A percentile compares a stretch with the other conserved stretches of the same genome.
phyloP scores from a whole-genome alignment of 1,140 invertebrate species.

The Cydia strobilella region DNA sequence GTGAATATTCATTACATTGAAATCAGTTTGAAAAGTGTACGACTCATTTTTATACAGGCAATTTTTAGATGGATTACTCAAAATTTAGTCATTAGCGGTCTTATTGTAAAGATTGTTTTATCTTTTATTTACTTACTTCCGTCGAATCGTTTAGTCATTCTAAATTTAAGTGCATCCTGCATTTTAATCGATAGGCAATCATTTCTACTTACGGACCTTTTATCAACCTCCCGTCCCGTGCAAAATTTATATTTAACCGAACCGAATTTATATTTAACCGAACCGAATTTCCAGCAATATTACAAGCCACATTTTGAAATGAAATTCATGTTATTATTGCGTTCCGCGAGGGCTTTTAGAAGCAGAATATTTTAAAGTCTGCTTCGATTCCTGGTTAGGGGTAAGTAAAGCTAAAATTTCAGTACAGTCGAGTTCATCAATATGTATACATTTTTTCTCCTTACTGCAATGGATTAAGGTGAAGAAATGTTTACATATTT shows the following conservation, averaged over 20 bases:
- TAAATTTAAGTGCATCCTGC: neutral
- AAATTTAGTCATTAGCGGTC: too few species aligned
- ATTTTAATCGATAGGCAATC: neutral
- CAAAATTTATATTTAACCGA: neutral
- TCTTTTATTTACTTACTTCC: too few species aligned
- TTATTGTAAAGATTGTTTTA: too few species aligned
- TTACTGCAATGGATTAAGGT: too few species aligned
- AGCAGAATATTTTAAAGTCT: neutral
- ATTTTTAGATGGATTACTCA: too few species aligned
- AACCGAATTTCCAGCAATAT: neutral
- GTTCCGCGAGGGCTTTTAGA: neutral
- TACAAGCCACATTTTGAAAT: neutral
- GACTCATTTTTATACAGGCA: too few species aligned
- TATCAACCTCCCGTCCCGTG: neutral
- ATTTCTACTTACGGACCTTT: neutral
- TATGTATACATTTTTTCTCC: too few species aligned
- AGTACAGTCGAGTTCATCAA: too few species aligned
- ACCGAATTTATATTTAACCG: neutral
- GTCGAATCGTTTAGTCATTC: neutral
- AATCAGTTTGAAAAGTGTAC: too few species aligned
- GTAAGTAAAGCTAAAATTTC: neutral
- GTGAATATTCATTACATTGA: too few species aligned
- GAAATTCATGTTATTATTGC: slow-evolving; percentile 3
- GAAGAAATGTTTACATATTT: too few species aligned
- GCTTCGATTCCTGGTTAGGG: neutral